phyloP scores from a whole-genome alignment of 1,140 invertebrate species.

The Anastrepha obliqua region DNA sequence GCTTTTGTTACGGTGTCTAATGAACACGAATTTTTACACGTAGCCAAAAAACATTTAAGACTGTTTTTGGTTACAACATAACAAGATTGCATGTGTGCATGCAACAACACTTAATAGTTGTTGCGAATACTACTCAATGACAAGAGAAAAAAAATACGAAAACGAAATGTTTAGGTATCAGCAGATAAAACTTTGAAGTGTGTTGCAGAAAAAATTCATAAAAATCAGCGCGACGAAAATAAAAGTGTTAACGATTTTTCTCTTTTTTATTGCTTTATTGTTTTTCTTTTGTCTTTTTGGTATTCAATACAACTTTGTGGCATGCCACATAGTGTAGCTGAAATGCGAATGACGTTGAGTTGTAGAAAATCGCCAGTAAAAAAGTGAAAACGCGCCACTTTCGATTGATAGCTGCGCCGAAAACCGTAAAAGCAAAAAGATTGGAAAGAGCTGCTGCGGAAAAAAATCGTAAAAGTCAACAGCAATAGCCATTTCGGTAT shows the following conservation, averaged over 20 bases:
- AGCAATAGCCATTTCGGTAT: background rate
- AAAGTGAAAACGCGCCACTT: constrained; percentile 36
- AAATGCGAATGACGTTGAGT: background rate
- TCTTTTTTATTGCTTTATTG: background rate
- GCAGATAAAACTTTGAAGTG: background rate
- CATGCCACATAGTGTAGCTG: constrained; percentile 2
- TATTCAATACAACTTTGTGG: background rate
- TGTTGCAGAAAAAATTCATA: background rate
- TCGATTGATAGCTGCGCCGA: background rate
- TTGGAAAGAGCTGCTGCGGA: background rate
- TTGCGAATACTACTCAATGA: too few relatives aligned
- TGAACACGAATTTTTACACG: constrained; percentile 56
- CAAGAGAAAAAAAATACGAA: too few relatives aligned
- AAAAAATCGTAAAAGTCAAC: constrained; percentile 28
- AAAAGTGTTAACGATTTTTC: constrained; percentile 22
- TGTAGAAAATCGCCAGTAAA: constrained; percentile 13
- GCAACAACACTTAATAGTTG: constrained; percentile 1
- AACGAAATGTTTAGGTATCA: background rate
- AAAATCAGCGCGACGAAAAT: constrained; percentile 29
- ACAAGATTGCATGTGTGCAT: background rate
- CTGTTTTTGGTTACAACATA: background rate
- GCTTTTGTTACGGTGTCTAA: constrained; percentile 48
- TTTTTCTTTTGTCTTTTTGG: constrained; percentile 1
- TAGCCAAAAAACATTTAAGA: constrained; percentile 33
- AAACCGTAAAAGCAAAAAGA: background rate